Conservation (phyloP, 2,113 vertebrate genomes). For the Campylomormyrus numenius region DNA sequence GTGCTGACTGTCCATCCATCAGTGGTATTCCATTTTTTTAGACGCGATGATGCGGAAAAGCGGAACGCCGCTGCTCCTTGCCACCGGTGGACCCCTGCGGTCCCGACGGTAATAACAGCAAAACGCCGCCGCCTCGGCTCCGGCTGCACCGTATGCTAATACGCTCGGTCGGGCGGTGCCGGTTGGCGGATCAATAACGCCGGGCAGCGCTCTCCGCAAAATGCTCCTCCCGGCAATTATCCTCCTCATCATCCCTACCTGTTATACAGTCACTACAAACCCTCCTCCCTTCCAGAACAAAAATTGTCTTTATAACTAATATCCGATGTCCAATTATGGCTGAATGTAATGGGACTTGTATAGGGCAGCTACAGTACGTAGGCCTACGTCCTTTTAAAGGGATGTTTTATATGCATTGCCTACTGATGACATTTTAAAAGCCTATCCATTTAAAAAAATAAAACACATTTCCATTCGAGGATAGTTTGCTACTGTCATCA, state of each 20-base stretch:
- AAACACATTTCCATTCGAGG: not conserved
- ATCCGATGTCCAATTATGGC: not conserved
- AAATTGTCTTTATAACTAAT: not conserved
- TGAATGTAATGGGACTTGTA: not conserved
- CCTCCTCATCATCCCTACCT: not conserved
- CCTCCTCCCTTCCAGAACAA: not conserved
- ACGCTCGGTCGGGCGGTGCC: too few species aligned
- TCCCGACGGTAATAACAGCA: not conserved
- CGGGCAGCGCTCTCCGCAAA: not conserved
- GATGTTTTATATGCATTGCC: not conserved
- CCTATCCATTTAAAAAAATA: not conserved
- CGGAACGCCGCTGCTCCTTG: not conserved
- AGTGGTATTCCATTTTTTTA: not conserved
- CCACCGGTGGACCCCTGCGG: not conserved
- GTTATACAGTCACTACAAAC: not conserved
- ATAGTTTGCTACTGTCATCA: not conserved
- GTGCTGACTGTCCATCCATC: not conserved
- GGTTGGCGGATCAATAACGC: not conserved
- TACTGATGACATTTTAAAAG: not conserved
- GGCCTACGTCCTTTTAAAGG: not conserved
- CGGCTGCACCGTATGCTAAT: not conserved
- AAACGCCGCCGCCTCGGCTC: not conserved
- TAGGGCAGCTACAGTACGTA: not conserved
- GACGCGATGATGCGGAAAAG: not conserved
- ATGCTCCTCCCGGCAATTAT: not conserved